Evolutionary conservation across 2,888 invertebrate species (phyloP), one percentile per base, ranked within the genome.

Genomic region (Lasioglossum villosulum): DNA sequence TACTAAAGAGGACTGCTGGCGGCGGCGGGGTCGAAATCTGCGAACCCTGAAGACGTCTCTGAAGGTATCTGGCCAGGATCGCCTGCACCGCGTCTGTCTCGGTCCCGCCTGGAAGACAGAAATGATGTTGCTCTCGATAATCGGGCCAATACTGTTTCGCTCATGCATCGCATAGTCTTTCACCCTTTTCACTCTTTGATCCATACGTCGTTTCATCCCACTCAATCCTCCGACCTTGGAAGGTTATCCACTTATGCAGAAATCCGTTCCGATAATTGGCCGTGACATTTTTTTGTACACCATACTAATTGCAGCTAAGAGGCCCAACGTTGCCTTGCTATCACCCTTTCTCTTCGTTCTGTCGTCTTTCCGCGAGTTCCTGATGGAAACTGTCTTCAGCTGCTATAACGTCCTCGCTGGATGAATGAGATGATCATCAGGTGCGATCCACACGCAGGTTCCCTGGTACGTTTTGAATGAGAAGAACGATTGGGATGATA

Each of bases 11-110:
- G 78, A 93, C 93, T 48, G 93, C 90, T 37, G 93, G 92, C 6
- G 93, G 93, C 75, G 93, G 93, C 19, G 93, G 93, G 42, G 93
- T 93, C 80, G 93, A 93, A 72, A 93, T 86, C 84, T 92, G 93
- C 59, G 91, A 86, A 56, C 90, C 91, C 87, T 93, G 93, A 80
- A 93, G 92, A 84, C 93, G 92, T 77, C 93, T 91, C 89, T 93
- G 93, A 59, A 93, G 93, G 78, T 93, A 93, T 84, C 91, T 90
- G 80, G 93, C 93, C 88, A 93, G 88, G 78, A 93, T 90, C 48
- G 91, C 91, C 88, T 93, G 93, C 75, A 93, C 93, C 86, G 93
- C 93, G 88, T 93, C 92, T 87, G 89, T 91, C 86, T 93, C 93
- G 80, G 91, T 89, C 73, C 88, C 84, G 91, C 92, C 93, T 93